These are phyloP conservation scores for Aegithalos caudatus DNA, from an alignment of 2,113 vertebrate genomes.

Conservation along the genomic window DNA sequence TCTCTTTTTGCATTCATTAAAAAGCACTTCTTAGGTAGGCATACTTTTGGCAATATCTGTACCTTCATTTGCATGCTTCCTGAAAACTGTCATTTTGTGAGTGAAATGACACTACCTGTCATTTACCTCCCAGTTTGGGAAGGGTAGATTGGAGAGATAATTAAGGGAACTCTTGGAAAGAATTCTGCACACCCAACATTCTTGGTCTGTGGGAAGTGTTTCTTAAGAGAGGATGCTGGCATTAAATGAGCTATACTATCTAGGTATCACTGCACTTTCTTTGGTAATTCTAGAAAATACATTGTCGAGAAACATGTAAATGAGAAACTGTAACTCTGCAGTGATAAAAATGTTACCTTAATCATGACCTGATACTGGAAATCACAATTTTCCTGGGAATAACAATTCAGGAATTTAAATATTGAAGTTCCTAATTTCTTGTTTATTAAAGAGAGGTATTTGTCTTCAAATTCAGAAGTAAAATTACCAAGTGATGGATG, in stretches of 20 bases:
- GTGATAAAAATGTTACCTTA: neutral
- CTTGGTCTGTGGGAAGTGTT: neutral
- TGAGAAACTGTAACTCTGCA: neutral
- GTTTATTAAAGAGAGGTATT: neutral
- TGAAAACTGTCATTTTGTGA: neutral
- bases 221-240: neutral
- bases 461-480: neutral
- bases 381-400: neutral
- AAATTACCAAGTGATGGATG: rapidly evolving
- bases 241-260: neutral
- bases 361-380: neutral
- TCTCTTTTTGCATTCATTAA: conserved; percentile 9
- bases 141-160: neutral
- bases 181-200: neutral
- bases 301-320: conserved; percentile 14
- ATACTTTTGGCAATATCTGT: neutral
- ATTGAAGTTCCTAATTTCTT: neutral
- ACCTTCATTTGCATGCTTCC: neutral
- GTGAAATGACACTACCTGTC: neutral
- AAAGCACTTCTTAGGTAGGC: neutral
- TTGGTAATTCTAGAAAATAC: neutral
- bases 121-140: neutral
- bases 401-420: neutral
- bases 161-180: neutral
- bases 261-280: conserved; percentile 5